A percentile compares a stretch with the other conserved stretches of the same genome.
These are phyloP conservation scores for Pristionchus entomophagus DNA, from an alignment of 2,888 invertebrate species.

Conservation along the genomic window DNA sequence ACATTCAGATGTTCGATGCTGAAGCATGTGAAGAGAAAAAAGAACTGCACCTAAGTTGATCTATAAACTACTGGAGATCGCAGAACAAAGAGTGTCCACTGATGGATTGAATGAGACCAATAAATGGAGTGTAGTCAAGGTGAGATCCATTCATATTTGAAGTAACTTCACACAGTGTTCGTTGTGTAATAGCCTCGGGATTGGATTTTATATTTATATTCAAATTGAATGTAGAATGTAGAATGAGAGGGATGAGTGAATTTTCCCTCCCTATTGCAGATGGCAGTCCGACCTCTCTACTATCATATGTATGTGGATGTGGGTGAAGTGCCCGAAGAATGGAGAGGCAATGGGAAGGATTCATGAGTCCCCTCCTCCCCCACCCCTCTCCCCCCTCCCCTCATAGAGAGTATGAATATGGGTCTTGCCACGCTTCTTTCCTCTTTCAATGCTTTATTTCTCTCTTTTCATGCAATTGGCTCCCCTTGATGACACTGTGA, in stretches of 20 bases:
- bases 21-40: slow-evolving; percentile 78
- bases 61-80: slow-evolving; percentile 67
- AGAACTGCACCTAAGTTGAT: slow-evolving; percentile 74
- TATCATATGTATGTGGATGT: slow-evolving; percentile 75
- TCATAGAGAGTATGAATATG: too few species aligned
- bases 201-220: too few species aligned
- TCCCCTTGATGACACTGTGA: slow-evolving; percentile 1
- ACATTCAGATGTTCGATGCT: slow-evolving; percentile 80
- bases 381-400: not conserved
- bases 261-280: slow-evolving; percentile 53
- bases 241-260: too few species aligned
- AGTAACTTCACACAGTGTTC: too few species aligned
- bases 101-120: slow-evolving; percentile 74
- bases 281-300: slow-evolving; percentile 71
- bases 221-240: too few species aligned
- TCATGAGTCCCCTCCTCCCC: not conserved
- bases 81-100: slow-evolving; percentile 60
- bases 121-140: slow-evolving; percentile 72
- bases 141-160: too few species aligned
- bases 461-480: not conserved
- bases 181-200: too few species aligned
- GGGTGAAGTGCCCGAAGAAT: slow-evolving; percentile 71
- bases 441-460: slow-evolving; percentile 16
- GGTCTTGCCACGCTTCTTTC: too few species aligned
- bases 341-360: slow-evolving; percentile 54